Base-by-base conservation (phyloP, 2,888 invertebrate species). In the Eristalis tenax region DNA sequence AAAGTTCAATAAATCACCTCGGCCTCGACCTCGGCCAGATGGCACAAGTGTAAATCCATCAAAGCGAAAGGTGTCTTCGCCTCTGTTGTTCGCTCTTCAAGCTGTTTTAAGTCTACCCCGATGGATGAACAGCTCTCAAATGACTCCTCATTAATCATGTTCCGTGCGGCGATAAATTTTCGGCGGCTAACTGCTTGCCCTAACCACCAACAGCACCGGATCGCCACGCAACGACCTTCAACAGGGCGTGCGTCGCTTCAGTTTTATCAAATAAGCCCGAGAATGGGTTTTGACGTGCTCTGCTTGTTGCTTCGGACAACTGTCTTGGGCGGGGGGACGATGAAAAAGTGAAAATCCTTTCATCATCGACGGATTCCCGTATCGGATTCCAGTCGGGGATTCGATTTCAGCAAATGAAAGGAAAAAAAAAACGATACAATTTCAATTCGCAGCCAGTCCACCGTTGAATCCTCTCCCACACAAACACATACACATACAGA, bases 141-240 rank as follows among this genome's bases (percentile, higher is more conserved):
- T 75, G 73, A 73, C 38, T 28, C 50, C 85, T 73, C 81, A 78
- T 82, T 82, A 85, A 78, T 85, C 85, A 85, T 69, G 74, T 65
- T 81, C 43, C 43, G 81, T 70, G 69, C 32, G 22, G 69, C 65
- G 35, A 82, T 82, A 82, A 82, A 82, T 82, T 76, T 65, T 38
- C 43, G n/a, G 4, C 38, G 13, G 11, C 50, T 38, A 50, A 73
- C 71, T 63, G 57, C 18, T 68, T 40, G 10, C 57, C 78, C 57
- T 23, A 82, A 64, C 81, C 69, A 28, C 57, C 64, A 63, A 71
- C 59, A 10, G 32, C 32, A 32, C 32, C 70, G 32, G 26, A 13
- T 23, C 56, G 23, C 70, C 56, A 22, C 15, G 13, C 28, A 69
- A 11, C 59, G 61, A 22, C 23, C 65, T 66, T 59, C 71, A 50